Evolutionary conservation across 1,140 invertebrate genomes (phyloP), one percentile per base, ranked within the genome.

Genomic region (Psix sp.): DNA sequence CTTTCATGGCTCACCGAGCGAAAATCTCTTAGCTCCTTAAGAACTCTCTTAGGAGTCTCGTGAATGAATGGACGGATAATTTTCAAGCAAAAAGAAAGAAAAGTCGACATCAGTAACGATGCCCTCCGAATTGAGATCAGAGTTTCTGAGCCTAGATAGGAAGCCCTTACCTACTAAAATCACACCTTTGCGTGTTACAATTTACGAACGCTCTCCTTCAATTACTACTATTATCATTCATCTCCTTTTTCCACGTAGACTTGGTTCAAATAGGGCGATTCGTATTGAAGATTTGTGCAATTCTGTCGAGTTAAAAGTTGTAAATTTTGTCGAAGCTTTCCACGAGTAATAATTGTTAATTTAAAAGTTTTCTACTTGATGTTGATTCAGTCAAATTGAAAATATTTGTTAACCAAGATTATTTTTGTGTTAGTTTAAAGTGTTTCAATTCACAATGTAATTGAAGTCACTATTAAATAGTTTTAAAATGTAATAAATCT

Each of bases 11-110:
- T 52, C 57, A 33, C 39, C 48, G 59, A 45, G 54, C 54, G 65
- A 70, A 75, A 75, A 75, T 75, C 65, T 70, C 65, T 66, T 66
- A 66, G 60, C 65, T 60, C 65, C 60, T 75, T 74, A 70, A 75
- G 60, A 42, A 60, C 66, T 66, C 73, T 75, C 71, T 42, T 46
- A 67, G 60, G 63, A 63, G 43, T 39, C 54, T 51, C 63, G 57
- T 52, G 48, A 70, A 75, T 66, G 65, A 70, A 75, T 70, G 45
- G 65, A 68, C 59, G 72, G 59, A 75, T 75, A 65, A 75, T 75
- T 70, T 75, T 57, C 39, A 7, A 43, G 39, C 29, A 10, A 42
- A 42, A 39, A 39, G 51, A 15, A 51, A 38, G 45, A 57, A 56
- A 56, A 63, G 43, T 54, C 36, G 20, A 16, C 9, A 43, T n/a